phyloP scores from a whole-genome alignment of 2,113 vertebrate genomes.

The Orientallactaga bullata region DNA sequence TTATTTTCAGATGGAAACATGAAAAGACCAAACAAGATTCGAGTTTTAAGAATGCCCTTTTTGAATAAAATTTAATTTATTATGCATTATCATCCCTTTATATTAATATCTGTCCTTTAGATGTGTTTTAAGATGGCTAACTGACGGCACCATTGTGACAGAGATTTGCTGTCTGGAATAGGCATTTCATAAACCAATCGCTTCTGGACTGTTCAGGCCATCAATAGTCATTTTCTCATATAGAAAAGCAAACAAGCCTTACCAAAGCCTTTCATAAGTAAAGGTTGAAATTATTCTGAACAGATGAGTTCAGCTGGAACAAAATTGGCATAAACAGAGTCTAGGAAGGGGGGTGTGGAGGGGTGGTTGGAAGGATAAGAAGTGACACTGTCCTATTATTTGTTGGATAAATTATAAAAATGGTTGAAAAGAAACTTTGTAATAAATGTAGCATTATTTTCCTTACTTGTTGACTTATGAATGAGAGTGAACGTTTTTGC shows the following conservation, averaged over 20 bases:
- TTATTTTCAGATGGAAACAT: slow-evolving; percentile 34
- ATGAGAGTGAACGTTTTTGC: not conserved
- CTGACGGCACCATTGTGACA: slow-evolving; percentile 39
- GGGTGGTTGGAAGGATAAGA: not conserved
- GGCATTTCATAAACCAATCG: slow-evolving; percentile 56
- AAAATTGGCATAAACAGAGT: slow-evolving; percentile 56
- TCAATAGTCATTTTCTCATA: slow-evolving; percentile 72
- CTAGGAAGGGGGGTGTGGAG: not conserved
- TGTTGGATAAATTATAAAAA: slow-evolving; percentile 40
- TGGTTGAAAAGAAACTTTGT: not conserved
- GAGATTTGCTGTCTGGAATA: slow-evolving; percentile 28
- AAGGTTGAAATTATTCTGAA: slow-evolving; percentile 74
- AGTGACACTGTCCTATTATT: not conserved
- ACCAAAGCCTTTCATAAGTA: slow-evolving; percentile 70
- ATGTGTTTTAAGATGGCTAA: slow-evolving; percentile 34
- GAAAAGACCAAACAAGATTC: not conserved
- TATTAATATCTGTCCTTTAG: slow-evolving; percentile 40
- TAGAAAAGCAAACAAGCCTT: slow-evolving; percentile 72
- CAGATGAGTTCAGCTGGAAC: slow-evolving; percentile 50
- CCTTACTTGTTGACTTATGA: not conserved
- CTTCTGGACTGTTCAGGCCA: slow-evolving; percentile 51
- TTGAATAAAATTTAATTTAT: slow-evolving; percentile 51
- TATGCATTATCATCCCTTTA: slow-evolving; percentile 21
- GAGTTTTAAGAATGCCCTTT: not conserved
- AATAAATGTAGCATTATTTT: slow-evolving; percentile 31